A percentile compares a stretch with the other conserved stretches of the same genome.
Evolutionary conservation across 92 coral and sea anemone species (phyloP).

Genomic region (Siderastrea siderea): DNA sequence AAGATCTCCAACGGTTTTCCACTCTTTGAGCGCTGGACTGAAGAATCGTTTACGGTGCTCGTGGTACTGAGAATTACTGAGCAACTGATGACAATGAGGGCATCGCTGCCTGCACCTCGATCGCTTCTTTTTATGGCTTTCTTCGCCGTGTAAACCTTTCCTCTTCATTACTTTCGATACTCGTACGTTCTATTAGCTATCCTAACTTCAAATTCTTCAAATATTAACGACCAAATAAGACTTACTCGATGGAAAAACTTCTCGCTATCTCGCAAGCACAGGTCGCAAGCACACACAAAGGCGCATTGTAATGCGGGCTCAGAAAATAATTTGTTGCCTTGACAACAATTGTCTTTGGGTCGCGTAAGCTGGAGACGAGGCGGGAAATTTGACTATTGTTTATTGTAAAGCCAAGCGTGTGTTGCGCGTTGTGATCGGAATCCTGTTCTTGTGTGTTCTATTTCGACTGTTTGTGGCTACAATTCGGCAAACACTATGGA

Average conservation of each 20-base stretch:
- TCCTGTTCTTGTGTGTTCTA: neutral
- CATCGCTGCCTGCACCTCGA: slow-evolving; percentile 3
- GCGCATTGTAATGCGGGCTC: too few relatives aligned
- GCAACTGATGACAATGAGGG: slow-evolving; percentile 16
- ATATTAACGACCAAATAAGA: neutral
- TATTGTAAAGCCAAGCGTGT: too few relatives aligned
- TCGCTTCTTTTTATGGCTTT: neutral
- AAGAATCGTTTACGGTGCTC: slow-evolving; percentile 12
- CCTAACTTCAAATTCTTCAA: neutral
- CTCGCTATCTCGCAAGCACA: too few relatives aligned
- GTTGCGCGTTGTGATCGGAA: neutral
- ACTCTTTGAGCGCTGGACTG: neutral
- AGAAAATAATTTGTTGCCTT: too few relatives aligned
- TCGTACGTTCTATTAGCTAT: neutral
- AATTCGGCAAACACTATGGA: neutral
- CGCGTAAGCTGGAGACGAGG: too few relatives aligned
- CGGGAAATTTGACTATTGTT: too few relatives aligned
- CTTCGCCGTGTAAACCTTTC: neutral
- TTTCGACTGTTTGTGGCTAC: neutral
- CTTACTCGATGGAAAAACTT: neutral
- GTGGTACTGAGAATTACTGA: slow-evolving; percentile 15
- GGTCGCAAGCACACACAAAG: too few relatives aligned
- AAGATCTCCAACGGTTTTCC: neutral
- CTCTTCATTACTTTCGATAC: neutral
- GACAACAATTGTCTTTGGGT: too few relatives aligned